A percentile compares a stretch with the other conserved stretches of the same genome.
Conservation (phyloP, 2,113 vertebrate species). For the Octodon degus region DNA sequence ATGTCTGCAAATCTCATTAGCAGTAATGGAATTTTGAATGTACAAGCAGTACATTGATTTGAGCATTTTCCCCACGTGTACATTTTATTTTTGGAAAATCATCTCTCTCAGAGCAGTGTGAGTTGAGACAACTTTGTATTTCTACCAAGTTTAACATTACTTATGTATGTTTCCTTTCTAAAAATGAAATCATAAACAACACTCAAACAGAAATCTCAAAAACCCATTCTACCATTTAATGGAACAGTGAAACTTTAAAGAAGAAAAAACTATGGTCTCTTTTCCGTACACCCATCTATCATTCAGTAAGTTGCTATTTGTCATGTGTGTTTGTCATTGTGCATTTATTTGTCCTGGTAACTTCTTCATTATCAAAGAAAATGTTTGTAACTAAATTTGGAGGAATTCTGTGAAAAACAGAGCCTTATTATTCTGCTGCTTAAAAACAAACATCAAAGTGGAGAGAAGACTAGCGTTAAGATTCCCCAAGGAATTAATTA, state of each 20-base stretch:
- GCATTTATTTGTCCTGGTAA: not conserved
- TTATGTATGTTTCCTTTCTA: not conserved
- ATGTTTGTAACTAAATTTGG: constrained; percentile 1
- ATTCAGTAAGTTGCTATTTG: not conserved
- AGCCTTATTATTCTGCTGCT: not conserved
- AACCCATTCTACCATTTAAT: constrained; percentile 12
- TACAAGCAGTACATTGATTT: constrained; percentile 57
- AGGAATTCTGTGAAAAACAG: not conserved
- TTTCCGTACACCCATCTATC: not conserved
- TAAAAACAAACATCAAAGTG: not conserved
- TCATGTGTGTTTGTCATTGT: not conserved
- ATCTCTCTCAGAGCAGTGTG: constrained; percentile 58
- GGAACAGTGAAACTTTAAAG: not conserved
- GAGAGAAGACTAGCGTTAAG: not conserved
- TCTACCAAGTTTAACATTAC: constrained; percentile 44
- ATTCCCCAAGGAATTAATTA: not conserved
- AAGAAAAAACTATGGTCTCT: not conserved
- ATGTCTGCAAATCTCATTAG: constrained; percentile 73
- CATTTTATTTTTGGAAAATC: constrained; percentile 60
- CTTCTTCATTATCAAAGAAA: not conserved
- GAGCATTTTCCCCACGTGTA: constrained; percentile 64
- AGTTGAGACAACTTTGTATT: constrained; percentile 60
- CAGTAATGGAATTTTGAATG: constrained; percentile 67
- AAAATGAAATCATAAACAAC: constrained; percentile 42
- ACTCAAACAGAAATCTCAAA: not conserved